These are phyloP conservation scores for Pseudoips prasinana DNA, from an alignment of 2,888 invertebrate species.

Conservation along the genomic window DNA sequence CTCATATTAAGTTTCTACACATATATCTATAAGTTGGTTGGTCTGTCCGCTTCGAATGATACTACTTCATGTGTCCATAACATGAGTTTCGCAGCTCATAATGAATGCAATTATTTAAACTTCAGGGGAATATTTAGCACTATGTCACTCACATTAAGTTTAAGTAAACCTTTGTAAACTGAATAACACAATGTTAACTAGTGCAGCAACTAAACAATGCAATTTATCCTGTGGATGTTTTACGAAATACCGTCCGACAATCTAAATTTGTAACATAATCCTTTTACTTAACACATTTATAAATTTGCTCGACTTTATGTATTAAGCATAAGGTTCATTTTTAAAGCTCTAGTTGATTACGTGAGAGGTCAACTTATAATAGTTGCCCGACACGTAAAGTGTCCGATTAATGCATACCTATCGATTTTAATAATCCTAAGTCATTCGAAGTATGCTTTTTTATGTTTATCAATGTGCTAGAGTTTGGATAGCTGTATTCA, in stretches of 20 bases:
- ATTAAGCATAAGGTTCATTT: background rate
- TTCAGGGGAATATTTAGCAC: too few species aligned
- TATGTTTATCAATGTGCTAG: too few species aligned
- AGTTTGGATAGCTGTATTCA: too few species aligned
- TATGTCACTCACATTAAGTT: slow-evolving; percentile 10
- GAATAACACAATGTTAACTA: slow-evolving; percentile 26
- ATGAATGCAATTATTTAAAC: too few species aligned
- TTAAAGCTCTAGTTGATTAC: slow-evolving; percentile 2
- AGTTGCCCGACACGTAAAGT: slow-evolving; percentile 27
- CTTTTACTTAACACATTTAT: slow-evolving; percentile 1
- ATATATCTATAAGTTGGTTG: too few species aligned
- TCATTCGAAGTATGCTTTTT: slow-evolving; percentile 9
- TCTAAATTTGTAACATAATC: slow-evolving; percentile 10
- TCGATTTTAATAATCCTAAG: slow-evolving; percentile 35
- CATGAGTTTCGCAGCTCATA: too few species aligned
- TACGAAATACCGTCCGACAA: slow-evolving; percentile 28
- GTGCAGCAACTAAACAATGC: slow-evolving; percentile 38
- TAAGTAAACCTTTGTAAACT: slow-evolving; percentile 16
- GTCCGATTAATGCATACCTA: slow-evolving; percentile 37
- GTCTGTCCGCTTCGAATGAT: too few species aligned
- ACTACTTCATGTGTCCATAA: too few species aligned
- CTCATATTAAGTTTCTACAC: too few species aligned
- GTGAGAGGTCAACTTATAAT: slow-evolving; percentile 8
- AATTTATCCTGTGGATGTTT: slow-evolving; percentile 37
- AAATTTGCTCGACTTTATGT: background rate